Evolutionary conservation across 2,888 invertebrate species (phyloP).

Genomic region (Tortrix viridana): DNA sequence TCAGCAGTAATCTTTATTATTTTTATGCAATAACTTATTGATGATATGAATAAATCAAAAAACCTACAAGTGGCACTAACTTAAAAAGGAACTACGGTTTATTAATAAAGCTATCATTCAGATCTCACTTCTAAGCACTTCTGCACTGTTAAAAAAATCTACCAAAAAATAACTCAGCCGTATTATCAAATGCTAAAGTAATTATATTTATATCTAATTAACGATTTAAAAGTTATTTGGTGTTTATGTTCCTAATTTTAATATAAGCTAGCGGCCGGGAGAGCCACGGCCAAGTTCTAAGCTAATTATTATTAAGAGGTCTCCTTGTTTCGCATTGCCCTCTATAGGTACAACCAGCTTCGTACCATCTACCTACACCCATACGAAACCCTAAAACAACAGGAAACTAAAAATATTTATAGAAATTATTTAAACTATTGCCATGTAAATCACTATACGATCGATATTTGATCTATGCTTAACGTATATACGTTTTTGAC

Average conservation of each 20-base stretch:
- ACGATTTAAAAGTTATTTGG: conserved; percentile 74
- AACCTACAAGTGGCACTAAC: conserved; percentile 30
- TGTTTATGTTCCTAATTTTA: conserved; percentile 71
- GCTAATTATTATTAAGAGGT: conserved; percentile 37
- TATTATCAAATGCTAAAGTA: conserved; percentile 36
- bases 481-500: neutral
- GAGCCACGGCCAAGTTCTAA: conserved; percentile 30
- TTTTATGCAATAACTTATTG: conserved; percentile 18
- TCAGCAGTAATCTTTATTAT: conserved; percentile 1
- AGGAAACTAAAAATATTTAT: conserved; percentile 5
- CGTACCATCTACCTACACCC: conserved; percentile 21
- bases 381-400: conserved; percentile 23
- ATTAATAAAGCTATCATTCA: conserved; percentile 36
- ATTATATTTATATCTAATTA: conserved; percentile 45
- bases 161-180: conserved; percentile 27
- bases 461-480: conserved; percentile 7
- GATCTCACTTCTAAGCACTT: conserved; percentile 31
- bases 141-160: conserved; percentile 23
- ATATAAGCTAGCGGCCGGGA: conserved; percentile 53
- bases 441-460: conserved; percentile 25
- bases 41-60: conserved; percentile 33
- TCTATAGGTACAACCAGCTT: conserved; percentile 31
- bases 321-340: conserved; percentile 32
- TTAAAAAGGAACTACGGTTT: conserved; percentile 35
- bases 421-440: conserved; percentile 25